Evolutionary conservation across 2,888 invertebrate genomes (phyloP).

Genomic region (Hemistola chrysoprasaria): DNA sequence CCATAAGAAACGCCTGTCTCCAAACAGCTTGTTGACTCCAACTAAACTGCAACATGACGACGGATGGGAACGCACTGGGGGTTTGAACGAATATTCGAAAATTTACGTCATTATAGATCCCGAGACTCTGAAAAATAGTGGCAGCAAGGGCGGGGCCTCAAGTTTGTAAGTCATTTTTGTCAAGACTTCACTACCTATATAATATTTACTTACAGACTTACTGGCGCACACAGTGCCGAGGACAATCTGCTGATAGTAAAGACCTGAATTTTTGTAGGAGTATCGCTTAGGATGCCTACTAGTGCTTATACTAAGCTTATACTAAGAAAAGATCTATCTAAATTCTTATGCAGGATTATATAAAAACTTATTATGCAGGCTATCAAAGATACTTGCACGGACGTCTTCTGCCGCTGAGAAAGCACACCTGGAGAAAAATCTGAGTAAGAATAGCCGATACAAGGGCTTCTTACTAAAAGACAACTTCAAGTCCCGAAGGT

Average conservation of each 20-base stretch:
- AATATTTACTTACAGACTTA: too few species aligned
- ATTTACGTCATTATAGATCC: conserved; percentile 55
- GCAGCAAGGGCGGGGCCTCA: conserved; percentile 38
- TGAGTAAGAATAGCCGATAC: conserved; percentile 35
- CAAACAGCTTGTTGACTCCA: conserved; percentile 18
- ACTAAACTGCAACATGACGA: conserved; percentile 9
- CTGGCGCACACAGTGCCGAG: too few species aligned
- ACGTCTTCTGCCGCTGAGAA: conserved; percentile 30
- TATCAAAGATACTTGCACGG: conserved; percentile 44
- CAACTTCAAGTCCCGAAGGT: conserved; percentile 33
- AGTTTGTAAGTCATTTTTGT: conserved; percentile 56
- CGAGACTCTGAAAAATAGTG: conserved; percentile 37
- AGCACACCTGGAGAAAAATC: conserved; percentile 19
- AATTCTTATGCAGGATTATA: too few species aligned
- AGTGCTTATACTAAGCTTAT: too few species aligned
- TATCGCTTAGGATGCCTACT: too few species aligned
- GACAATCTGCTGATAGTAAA: too few species aligned
- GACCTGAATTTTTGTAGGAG: too few species aligned
- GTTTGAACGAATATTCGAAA: conserved; percentile 47
- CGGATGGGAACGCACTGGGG: conserved; percentile 9
- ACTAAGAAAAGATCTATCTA: too few species aligned
- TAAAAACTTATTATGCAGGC: conserved; percentile 34
- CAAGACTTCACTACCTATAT: too few species aligned
- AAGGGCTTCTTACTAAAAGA: conserved; percentile 46
- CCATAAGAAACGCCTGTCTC: conserved; percentile 10